These are phyloP conservation scores for Misgurnus anguillicaudatus DNA, from an alignment of 2,113 vertebrate genomes.

Conservation along the genomic window DNA sequence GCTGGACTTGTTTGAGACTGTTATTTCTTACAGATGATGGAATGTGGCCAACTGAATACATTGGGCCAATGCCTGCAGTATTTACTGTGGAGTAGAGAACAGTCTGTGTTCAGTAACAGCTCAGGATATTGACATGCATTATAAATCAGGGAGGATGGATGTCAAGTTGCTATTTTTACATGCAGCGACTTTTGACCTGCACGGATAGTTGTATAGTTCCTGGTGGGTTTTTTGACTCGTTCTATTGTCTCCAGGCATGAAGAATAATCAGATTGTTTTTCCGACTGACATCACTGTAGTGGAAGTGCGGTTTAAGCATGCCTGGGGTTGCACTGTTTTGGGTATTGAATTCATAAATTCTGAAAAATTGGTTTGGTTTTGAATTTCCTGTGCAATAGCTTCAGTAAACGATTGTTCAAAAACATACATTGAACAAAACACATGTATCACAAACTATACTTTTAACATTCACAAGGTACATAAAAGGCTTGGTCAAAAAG, in stretches of 20 bases:
- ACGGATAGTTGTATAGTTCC: constrained; percentile 56
- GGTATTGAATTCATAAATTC: constrained; percentile 25
- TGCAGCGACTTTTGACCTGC: constrained; percentile 58
- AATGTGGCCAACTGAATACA: constrained; percentile 17
- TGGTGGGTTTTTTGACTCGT: constrained; percentile 44
- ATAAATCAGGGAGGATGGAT: constrained; percentile 74
- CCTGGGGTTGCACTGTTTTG: constrained; percentile 20
- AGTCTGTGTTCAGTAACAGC: constrained; percentile 40
- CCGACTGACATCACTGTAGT: constrained; percentile 20
- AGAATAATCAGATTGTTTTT: constrained; percentile 47
- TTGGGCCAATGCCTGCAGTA: constrained; percentile 20
- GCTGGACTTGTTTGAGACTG: constrained; percentile 28
- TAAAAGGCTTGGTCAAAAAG: too few species aligned
- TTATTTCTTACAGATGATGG: constrained; percentile 40
- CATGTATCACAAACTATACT: neutral
- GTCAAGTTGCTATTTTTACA: constrained; percentile 73
- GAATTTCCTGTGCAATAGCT: neutral
- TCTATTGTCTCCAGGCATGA: constrained; percentile 32
- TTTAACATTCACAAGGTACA: too few species aligned
- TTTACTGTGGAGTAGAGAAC: constrained; percentile 9
- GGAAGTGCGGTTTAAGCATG: constrained; percentile 21
- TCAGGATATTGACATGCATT: constrained; percentile 69
- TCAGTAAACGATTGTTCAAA: neutral
- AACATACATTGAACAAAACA: neutral
- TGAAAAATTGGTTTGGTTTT: constrained; percentile 12